Percentiles rank a stretch among this genome's conserved stretches.
Evolutionary conservation across 2,113 vertebrate species (phyloP).

Genomic region (Microcebus tavaratra): DNA sequence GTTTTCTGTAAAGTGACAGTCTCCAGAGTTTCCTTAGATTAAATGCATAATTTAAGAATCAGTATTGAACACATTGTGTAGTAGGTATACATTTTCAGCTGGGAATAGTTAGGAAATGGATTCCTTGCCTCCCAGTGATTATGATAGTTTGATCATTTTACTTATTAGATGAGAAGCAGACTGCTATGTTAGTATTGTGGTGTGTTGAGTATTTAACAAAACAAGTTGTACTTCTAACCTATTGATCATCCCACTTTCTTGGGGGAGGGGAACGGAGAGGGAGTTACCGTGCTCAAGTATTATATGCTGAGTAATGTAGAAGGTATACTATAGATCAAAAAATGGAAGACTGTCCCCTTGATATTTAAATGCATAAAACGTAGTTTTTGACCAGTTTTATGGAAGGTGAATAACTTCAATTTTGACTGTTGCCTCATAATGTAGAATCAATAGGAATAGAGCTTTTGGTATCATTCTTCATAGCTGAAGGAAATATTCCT

Average conservation of each 20-base stretch:
- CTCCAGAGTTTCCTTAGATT: slow-evolving; percentile 14
- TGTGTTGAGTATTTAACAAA: slow-evolving; percentile 42
- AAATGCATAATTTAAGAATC: neutral
- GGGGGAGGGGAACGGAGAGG: neutral
- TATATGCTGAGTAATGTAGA: neutral
- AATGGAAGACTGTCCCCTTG: neutral
- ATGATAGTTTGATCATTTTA: neutral
- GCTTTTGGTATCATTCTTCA: slow-evolving; percentile 31
- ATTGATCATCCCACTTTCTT: neutral
- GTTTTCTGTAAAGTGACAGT: slow-evolving; percentile 14
- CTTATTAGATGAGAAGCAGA: neutral
- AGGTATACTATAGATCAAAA: neutral
- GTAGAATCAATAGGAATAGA: neutral
- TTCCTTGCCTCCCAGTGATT: slow-evolving; percentile 43
- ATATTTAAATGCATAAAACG: neutral
- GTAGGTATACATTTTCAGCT: neutral
- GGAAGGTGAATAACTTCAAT: neutral
- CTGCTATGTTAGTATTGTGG: neutral
- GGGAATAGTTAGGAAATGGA: neutral
- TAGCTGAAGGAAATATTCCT: neutral
- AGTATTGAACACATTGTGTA: neutral
- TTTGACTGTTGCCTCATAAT: neutral
- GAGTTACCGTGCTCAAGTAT: neutral
- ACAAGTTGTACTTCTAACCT: slow-evolving; percentile 29
- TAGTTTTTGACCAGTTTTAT: neutral